phyloP scores from a whole-genome alignment of 2,888 invertebrate species.

The Ophion slaviceki region DNA sequence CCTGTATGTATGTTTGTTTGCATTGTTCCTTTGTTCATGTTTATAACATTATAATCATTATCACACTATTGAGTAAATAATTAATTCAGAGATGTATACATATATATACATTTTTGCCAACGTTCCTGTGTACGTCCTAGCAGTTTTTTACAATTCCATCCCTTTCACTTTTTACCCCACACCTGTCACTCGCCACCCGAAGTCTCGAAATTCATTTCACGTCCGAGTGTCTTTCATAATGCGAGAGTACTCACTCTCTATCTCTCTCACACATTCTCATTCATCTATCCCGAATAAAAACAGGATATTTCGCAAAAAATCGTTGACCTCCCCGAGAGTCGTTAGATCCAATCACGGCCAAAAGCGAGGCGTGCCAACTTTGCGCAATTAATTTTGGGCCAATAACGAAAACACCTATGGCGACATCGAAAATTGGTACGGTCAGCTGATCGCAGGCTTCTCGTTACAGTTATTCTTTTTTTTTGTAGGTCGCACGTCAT shows the following conservation, averaged over 20 bases:
- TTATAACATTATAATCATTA: too few species aligned
- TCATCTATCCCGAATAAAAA: not conserved
- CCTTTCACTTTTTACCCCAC: too few species aligned
- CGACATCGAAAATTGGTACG: not conserved
- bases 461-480: not conserved
- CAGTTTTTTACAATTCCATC: too few species aligned
- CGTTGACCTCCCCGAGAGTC: not conserved
- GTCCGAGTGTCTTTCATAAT: not conserved
- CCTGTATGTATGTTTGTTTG: too few species aligned
- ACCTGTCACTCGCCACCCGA: too few species aligned
- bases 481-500: not conserved
- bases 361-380: not conserved
- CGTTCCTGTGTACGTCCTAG: too few species aligned
- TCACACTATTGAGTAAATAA: too few species aligned
- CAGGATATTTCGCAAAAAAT: not conserved
- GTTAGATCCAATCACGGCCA: not conserved
- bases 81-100: too few species aligned
- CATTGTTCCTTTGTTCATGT: too few species aligned
- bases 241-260: not conserved
- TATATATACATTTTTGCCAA: too few species aligned
- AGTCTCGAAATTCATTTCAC: too few species aligned
- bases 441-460: constrained; percentile 12
- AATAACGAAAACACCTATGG: not conserved
- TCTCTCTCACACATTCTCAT: not conserved
- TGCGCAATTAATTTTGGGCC: not conserved